Evolutionary conservation across 2,113 vertebrate genomes (phyloP).

Genomic region (Saguinus imperator): DNA sequence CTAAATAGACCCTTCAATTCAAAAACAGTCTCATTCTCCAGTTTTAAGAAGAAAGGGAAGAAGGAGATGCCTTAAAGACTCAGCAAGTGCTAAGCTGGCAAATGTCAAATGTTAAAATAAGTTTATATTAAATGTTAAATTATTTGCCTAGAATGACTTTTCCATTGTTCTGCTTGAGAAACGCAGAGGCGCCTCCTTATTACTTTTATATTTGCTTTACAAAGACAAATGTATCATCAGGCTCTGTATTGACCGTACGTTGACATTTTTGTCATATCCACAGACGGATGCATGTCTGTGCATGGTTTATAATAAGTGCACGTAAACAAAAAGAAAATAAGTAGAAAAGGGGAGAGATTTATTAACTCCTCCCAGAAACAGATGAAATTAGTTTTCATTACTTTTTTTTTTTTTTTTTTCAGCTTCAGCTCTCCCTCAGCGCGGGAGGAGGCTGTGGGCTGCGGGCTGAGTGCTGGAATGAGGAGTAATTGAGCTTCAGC

Average conservation of each 20-base stretch:
- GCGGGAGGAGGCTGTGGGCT: slow-evolving; percentile 4
- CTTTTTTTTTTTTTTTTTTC: background rate
- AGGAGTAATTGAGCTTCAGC: slow-evolving; percentile 31
- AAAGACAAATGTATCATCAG: background rate
- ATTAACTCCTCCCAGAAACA: background rate
- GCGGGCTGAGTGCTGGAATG: slow-evolving; percentile 54
- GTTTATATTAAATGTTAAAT: background rate
- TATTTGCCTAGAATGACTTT: slow-evolving; percentile 34
- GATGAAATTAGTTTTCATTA: background rate
- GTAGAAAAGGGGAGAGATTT: background rate
- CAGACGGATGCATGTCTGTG: background rate
- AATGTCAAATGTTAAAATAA: background rate
- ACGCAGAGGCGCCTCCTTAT: background rate
- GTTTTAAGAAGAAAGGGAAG: background rate
- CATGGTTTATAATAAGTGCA: background rate
- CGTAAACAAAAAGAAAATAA: background rate
- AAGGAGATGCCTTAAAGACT: background rate
- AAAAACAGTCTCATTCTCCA: background rate
- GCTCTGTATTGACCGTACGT: background rate
- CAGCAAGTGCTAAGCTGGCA: background rate
- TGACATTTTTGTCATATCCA: background rate
- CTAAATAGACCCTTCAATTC: background rate
- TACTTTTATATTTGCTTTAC: background rate
- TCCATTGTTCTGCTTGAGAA: background rate
- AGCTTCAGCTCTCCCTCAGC: background rate